phyloP scores from a whole-genome alignment of 2,888 invertebrate species.

The Harpalus rubripes region DNA sequence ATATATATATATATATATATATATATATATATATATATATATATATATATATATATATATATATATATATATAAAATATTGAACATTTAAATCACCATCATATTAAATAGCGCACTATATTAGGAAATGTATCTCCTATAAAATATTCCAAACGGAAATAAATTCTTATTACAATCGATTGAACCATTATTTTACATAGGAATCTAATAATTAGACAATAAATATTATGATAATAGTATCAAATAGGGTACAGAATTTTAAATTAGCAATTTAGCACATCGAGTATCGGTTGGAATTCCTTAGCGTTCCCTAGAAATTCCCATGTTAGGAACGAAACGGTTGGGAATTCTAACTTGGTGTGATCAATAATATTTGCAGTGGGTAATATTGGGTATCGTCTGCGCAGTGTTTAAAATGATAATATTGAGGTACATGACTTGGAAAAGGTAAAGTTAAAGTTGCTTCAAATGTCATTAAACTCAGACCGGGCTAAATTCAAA shows the following conservation, averaged over 20 bases:
- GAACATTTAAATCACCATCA: no score
- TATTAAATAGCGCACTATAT: no score
- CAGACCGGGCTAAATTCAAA: not conserved
- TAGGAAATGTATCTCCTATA: no score
- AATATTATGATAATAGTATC: conserved; percentile 41
- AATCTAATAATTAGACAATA: conserved; percentile 11
- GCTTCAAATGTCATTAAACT: not conserved
- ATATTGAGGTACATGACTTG: conserved; percentile 42
- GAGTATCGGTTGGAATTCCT: conserved; percentile 15
- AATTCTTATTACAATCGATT: no score
- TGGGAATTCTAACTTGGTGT: conserved; percentile 36
- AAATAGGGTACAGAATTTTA: conserved; percentile 20
- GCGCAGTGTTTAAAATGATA: conserved; percentile 55
- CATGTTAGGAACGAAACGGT: conserved; percentile 14
- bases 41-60: no score
- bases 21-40: no score
- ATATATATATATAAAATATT: no score
- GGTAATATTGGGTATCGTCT: conserved; percentile 5
- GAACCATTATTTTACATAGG: not conserved
- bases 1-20: no score
- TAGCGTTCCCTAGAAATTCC: conserved; percentile 33
- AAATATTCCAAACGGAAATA: no score
- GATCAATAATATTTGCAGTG: conserved; percentile 61
- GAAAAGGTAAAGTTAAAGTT: not conserved
- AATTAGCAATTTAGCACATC: conserved; percentile 51